A percentile compares a stretch with the other conserved stretches of the same genome.
Evolutionary conservation across 2,888 invertebrate genomes (phyloP).

Genomic region (Nephrotoma guestfalica): DNA sequence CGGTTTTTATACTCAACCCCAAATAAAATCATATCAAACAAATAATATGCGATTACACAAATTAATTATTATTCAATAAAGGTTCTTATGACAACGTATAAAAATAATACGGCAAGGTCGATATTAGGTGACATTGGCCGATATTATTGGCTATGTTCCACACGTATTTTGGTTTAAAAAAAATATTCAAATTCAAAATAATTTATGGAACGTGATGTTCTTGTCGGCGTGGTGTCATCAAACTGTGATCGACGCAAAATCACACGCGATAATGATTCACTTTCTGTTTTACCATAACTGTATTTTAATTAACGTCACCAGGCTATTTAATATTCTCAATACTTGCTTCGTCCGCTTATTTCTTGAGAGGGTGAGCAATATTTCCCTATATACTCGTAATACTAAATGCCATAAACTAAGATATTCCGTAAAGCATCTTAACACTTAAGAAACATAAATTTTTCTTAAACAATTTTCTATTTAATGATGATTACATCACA

Average conservation of each 20-base stretch:
- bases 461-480: background rate
- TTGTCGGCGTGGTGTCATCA: background rate
- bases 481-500: background rate
- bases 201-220: background rate
- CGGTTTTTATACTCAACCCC: background rate
- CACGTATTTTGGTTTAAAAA: background rate
- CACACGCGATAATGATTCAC: background rate
- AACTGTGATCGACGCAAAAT: background rate
- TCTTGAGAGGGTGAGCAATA: background rate
- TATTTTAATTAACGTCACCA: background rate
- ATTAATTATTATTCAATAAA: background rate
- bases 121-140: conserved; percentile 5
- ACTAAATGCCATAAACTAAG: background rate
- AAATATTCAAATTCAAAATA: background rate
- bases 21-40: background rate
- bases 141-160: background rate
- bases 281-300: background rate
- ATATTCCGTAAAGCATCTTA: background rate
- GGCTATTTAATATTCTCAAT: background rate
- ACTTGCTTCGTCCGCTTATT: background rate
- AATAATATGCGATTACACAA: background rate
- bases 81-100: background rate
- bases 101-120: background rate
- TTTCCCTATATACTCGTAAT: background rate
- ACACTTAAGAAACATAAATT: background rate